Evolutionary conservation across 2,113 vertebrate species (phyloP), one percentile per base, ranked within the genome.

Genomic region (Mugil cephalus): DNA sequence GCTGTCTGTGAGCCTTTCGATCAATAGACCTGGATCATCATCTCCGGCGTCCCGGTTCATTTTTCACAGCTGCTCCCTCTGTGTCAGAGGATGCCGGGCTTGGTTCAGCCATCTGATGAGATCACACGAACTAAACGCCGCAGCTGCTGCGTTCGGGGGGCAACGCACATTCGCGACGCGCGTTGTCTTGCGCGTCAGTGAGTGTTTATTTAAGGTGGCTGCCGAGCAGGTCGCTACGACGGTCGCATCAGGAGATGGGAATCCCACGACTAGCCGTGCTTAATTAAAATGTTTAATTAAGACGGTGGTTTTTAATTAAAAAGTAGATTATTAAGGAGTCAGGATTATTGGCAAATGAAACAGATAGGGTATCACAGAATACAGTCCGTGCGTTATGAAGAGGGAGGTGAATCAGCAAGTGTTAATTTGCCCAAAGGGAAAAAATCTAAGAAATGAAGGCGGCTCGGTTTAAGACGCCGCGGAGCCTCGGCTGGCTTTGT

Each of bases 221-320:
- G 65, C n/a, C 4, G 12, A 53, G 72, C 54, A 72, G 12, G 62
- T 87, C 80, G 2, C 71, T 55, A 72, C 71, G 56, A 64, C 80
- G 50, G 58, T 83, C 83, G 66, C 82, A 70, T 71, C 42, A 10
- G 11, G 24, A 62, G 66, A 64, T 42, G 51, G 15, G 53, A 69
- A 64, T 75, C 80, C 78, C 78, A 40, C 55, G 80, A 68, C 79
- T 78, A 59, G 71, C 74, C 68, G 1, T 9, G 48, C 53, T 73
- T 86, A 74, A 89, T 89, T 79, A 85, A n/a, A 84, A 86, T 72
- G 62, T 86, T 85, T 89, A 83, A 87, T 90, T 80, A 89, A 82
- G 72, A 80, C 15, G 38, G 52, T 11, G 61, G 36, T 13, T 74
- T 87, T 88, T 90, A 89, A 90, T 90, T 88, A 89, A 77, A 83